Base-by-base conservation (phyloP, 2,113 vertebrate species). In the Oncorhynchus gorbuscha region DNA sequence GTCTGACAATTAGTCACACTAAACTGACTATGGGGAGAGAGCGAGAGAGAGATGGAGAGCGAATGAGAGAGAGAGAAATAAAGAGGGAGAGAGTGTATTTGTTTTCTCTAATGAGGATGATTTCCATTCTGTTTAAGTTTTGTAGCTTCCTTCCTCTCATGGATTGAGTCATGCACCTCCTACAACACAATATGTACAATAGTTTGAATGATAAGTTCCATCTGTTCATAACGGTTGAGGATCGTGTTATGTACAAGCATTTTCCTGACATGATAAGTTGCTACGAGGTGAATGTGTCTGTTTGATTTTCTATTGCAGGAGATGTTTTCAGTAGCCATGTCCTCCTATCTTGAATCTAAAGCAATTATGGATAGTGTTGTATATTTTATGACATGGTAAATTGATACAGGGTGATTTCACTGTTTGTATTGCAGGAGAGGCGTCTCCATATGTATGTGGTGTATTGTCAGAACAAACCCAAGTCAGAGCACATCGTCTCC, bases 391-490 rank as follows among this genome's bases (percentile, higher is more conserved):
- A 45, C 8, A 65, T 28, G 22, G 62, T 28, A 5, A 26, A 26
- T 67, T 39, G 28, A 69, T 7, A 4, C 18, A 6, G 16, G 2
- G 16, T 68, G 22, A 68, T 74, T 70, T 82, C n/a, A 86, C 74
- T 84, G 55, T 1, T 84, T 76, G 3, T 51, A 0, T 68, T 88
- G 20, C 92, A 97, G 96, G 96, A 97, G 86, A 91, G 96, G 49
- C 93, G 96, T 69, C 93, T 97, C 79, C 96, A 97, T 72, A 97
- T 97, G 96, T 97, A 97, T 6, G 96, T 97, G 24, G 95, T 97
- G 20, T 97, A 97, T 92, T 97, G 96, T 91, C 96, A 97, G 91
- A 97, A 97, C 92, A 97, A 97, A 80, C 96, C 96, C 73, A 97
- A 96, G 90, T 97, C 96, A 0, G 96, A 97, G 84, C 94, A 97